A percentile compares a stretch with the other conserved stretches of the same genome.
Conservation (phyloP, 2,888 invertebrate genomes). For the Cephalotes varians region DNA sequence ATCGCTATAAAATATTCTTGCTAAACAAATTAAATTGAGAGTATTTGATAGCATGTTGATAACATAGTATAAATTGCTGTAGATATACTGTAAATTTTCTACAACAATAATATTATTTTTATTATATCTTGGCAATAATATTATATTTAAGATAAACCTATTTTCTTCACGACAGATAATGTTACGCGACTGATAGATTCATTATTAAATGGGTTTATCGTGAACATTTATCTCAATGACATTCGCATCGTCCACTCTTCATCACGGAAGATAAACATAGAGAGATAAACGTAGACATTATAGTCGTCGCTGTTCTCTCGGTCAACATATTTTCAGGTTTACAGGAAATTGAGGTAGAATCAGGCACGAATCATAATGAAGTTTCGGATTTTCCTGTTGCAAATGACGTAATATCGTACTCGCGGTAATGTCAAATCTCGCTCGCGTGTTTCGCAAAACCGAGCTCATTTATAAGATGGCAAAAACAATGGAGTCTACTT, state of each 20-base stretch:
- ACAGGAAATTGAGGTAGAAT: constrained; percentile 49
- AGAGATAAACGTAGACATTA: constrained; percentile 30
- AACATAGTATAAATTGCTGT: background rate
- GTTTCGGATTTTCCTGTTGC: constrained; percentile 29
- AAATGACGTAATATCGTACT: constrained; percentile 24
- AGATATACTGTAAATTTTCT: background rate
- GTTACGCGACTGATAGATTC: background rate
- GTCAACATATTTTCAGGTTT: constrained; percentile 30
- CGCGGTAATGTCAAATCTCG: background rate
- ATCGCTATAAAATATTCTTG: background rate
- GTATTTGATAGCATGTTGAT: background rate
- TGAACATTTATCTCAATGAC: constrained; percentile 30
- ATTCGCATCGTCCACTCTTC: background rate
- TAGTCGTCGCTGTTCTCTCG: constrained; percentile 21
- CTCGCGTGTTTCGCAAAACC: constrained; percentile 17
- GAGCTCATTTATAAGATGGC: constrained; percentile 19
- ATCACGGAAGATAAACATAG: constrained; percentile 13
- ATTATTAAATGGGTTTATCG: constrained; percentile 14
- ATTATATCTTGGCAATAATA: background rate
- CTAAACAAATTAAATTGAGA: background rate
- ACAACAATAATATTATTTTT: background rate
- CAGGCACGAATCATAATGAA: constrained; percentile 44
- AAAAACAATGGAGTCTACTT: constrained; percentile 26
- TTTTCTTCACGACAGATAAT: background rate
- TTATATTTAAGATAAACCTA: background rate